phyloP scores from a whole-genome alignment of 2,797 vertebrate genomes.

The Pangasius macronema region DNA sequence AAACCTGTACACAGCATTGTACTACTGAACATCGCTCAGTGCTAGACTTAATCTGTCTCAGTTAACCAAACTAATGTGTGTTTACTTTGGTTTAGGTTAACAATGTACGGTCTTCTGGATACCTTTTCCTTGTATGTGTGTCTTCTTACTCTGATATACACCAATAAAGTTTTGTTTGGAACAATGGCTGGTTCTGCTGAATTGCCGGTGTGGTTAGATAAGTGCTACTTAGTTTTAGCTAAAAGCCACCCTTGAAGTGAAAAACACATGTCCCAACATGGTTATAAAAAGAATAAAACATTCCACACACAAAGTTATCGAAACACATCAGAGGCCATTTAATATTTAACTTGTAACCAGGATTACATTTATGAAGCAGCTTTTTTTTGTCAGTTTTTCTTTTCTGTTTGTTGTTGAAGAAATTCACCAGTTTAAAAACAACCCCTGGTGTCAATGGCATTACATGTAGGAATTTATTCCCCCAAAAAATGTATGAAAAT shows the following conservation, averaged over 20 bases:
- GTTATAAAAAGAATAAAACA: conserved; percentile 11
- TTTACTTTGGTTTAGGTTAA: conserved; percentile 36
- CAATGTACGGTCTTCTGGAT: conserved; percentile 14
- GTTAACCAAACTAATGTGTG: conserved; percentile 25
- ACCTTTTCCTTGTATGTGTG: conserved; percentile 28
- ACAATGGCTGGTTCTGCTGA: conserved; percentile 26
- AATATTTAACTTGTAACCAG: conserved; percentile 87
- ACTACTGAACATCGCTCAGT: neutral
- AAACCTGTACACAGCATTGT: neutral
- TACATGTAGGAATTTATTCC: conserved; percentile 80
- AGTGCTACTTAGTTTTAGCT: neutral
- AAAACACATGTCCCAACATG: neutral
- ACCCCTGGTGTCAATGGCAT: conserved; percentile 79
- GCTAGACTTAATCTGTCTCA: conserved; percentile 38
- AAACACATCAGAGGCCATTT: conserved; percentile 76
- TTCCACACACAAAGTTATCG: conserved; percentile 27
- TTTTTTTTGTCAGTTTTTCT: conserved; percentile 47
- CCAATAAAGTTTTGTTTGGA: conserved; percentile 57
- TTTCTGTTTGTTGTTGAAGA: conserved; percentile 70
- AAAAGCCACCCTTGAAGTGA: neutral
- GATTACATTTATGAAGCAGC: conserved; percentile 94
- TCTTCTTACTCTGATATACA: conserved; percentile 46
- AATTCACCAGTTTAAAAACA: conserved; percentile 83
- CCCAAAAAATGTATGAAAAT: conserved; percentile 96
- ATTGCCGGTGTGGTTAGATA: conserved; percentile 9